Evolutionary conservation across 1,140 invertebrate species (phyloP).

Genomic region (Ostrea edulis): DNA sequence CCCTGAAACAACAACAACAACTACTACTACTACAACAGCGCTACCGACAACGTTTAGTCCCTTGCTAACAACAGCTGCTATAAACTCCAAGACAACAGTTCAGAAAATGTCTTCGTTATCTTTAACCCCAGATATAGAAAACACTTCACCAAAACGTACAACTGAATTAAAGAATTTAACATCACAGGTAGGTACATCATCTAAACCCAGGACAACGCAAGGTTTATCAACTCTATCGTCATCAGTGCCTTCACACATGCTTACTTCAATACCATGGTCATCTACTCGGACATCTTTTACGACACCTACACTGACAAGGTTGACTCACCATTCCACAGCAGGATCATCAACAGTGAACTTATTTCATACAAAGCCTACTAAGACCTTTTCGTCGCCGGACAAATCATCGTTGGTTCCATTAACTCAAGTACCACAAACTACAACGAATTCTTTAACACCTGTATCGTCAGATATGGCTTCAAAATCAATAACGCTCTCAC

Average conservation of each 20-base stretch:
- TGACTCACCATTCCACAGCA: neutral
- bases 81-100: too few species aligned
- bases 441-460: neutral
- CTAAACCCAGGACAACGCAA: neutral
- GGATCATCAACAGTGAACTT: neutral
- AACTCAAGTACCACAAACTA: neutral
- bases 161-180: neutral
- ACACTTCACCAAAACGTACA: neutral
- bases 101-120: neutral
- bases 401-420: neutral
- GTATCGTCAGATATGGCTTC: neutral
- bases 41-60: too few species aligned
- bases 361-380: neutral
- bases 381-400: neutral
- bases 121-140: too few species aligned
- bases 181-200: slow-evolving; percentile 15
- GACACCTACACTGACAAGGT: neutral
- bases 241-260: too few species aligned
- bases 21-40: neutral
- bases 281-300: neutral
- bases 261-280: neutral
- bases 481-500: neutral
- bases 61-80: too few species aligned
- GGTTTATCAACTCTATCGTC: neutral
- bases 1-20: neutral